Base-by-base conservation (phyloP, 2,113 vertebrate species). In the Phyllostomus discolor region DNA sequence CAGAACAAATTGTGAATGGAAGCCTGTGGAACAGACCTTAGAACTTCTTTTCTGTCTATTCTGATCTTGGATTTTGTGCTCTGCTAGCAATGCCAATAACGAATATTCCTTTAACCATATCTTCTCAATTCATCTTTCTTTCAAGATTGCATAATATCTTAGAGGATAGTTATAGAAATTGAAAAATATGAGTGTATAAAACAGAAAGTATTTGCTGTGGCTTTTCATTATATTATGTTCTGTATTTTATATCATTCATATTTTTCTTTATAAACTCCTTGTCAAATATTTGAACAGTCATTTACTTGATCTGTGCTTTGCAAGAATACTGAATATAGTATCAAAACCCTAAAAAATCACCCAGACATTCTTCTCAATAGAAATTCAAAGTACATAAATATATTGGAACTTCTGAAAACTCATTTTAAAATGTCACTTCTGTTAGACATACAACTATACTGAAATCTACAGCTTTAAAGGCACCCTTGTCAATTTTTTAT, bases 211-310 rank as follows among this genome's bases (percentile, higher is more conserved):
- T 97, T 94, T 96, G 82, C 73, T 96, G 26, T 91, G 78, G 62
- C 82, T 96, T 96, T 97, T 97, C 88, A 94, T 95, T 96, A 96
- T 66, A 83, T 50, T 86, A 81, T 87, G 94, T 67, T 94, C 69
- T 84, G n/a, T 78, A 96, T 88, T 91, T 97, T 95, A 91, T 75
- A 89, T 80, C 91, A 96, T 89, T 94, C 78, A 95, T 97, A 96
- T 96, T 98, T 97, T 96, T 98, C 95, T 96, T 96, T 94, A 96
- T 98, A 96, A 95, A 94, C 43, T 89, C 78, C 79, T 91, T 97
- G 95, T 97, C 96, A 94, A 86, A 96, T 91, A 94, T 83, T 52
- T 91, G 82, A 96, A 48, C 72, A 96, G 91, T 91, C 85, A 96
- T 94, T 96, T 97, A 67, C 78, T 90, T 91, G 89, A 90, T 92